These are phyloP conservation scores for Phlogophora meticulosa DNA, from an alignment of 2,888 invertebrate genomes.

Conservation along the genomic window DNA sequence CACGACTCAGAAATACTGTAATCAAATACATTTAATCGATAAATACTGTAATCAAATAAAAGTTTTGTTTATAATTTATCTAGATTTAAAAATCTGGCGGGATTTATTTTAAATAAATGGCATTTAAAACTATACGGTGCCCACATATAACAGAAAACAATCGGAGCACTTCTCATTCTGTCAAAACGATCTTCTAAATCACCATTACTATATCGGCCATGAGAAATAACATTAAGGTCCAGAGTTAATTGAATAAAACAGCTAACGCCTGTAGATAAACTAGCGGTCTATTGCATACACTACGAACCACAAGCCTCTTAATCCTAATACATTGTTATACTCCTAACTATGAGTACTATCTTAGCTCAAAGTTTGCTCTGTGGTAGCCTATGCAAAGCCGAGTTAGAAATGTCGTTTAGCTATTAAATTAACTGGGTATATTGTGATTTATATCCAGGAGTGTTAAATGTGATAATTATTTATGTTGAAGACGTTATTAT, in stretches of 20 bases:
- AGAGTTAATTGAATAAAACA: neutral
- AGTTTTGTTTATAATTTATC: too few species aligned
- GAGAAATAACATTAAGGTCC: neutral
- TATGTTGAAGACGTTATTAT: too few species aligned
- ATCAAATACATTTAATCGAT: too few species aligned
- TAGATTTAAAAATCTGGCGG: too few species aligned
- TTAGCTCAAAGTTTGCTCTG: conserved; percentile 38
- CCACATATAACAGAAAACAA: too few species aligned
- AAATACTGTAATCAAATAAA: too few species aligned
- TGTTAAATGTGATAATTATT: neutral
- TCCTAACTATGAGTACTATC: conserved; percentile 25
- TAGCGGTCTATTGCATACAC: conserved; percentile 5
- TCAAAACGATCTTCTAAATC: too few species aligned
- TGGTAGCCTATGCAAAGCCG: conserved; percentile 15
- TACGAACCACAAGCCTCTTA: conserved; percentile 12
- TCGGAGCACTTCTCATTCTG: too few species aligned
- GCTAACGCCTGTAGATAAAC: conserved; percentile 5
- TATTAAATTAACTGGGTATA: conserved; percentile 28
- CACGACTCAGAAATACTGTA: too few species aligned
- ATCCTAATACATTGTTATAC: conserved; percentile 50
- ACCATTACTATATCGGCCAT: too few species aligned
- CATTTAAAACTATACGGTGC: too few species aligned
- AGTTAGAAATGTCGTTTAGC: conserved; percentile 20
- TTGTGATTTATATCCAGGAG: conserved; percentile 1
- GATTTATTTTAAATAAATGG: too few species aligned